A percentile compares a stretch with the other conserved stretches of the same genome.
Evolutionary conservation across 23 tunicate genomes (phyloP).

Genomic region (Diplosoma virens): DNA sequence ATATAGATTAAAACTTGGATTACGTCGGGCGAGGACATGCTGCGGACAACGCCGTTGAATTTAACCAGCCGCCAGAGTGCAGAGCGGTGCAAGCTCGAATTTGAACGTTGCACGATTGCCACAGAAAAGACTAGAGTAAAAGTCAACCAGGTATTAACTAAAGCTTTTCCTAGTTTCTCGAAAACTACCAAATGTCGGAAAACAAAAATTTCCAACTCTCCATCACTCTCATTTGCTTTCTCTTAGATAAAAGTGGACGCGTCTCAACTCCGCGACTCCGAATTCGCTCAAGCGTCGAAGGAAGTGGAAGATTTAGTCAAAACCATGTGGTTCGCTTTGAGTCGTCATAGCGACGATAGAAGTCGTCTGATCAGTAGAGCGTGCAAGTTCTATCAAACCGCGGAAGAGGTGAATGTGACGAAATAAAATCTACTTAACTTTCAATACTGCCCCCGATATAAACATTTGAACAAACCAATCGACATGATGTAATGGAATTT

Average conservation of each 20-base stretch:
- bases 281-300: slow-evolving; percentile 34
- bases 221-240: no score
- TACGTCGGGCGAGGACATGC: slow-evolving; percentile 51
- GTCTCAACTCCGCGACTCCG: slow-evolving; percentile 33
- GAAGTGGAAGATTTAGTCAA: slow-evolving; percentile 39
- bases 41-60: slow-evolving; percentile 38
- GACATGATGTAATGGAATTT: neutral
- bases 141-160: slow-evolving; percentile 30
- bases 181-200: no score
- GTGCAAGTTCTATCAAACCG: slow-evolving; percentile 64
- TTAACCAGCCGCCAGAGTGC: slow-evolving; percentile 55
- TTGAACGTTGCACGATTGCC: slow-evolving; percentile 48
- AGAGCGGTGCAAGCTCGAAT: slow-evolving; percentile 46
- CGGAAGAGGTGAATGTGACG: slow-evolving; percentile 43
- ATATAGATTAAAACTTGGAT: slow-evolving; percentile 65
- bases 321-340: slow-evolving; percentile 60
- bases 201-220: no score
- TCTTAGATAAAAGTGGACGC: slow-evolving; percentile 43
- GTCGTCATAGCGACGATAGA: slow-evolving; percentile 74
- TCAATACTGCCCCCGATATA: neutral
- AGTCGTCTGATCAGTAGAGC: slow-evolving; percentile 46
- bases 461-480: neutral
- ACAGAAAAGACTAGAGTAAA: slow-evolving; percentile 52
- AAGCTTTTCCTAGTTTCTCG: neutral
- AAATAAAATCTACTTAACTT: neutral